Conservation (phyloP, 2,888 invertebrate species). For the Eudasyphora cyanicolor region DNA sequence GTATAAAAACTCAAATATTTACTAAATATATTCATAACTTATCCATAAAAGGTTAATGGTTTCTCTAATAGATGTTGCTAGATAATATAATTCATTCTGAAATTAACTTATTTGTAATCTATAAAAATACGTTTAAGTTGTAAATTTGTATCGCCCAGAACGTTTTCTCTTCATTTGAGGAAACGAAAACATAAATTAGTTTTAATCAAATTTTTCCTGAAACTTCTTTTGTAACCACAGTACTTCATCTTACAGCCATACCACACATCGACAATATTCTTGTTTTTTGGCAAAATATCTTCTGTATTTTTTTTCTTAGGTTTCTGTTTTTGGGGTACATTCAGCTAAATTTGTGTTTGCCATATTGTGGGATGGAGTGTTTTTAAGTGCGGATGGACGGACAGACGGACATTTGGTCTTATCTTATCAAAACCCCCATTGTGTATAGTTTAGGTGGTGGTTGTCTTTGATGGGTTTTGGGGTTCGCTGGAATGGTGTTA, state of each 20-base stretch:
- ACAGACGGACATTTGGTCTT: conserved; percentile 19
- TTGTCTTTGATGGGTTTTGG: neutral
- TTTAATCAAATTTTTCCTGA: too few species aligned
- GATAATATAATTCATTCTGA: too few species aligned
- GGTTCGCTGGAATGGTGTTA: conserved; percentile 5
- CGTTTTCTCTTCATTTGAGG: too few species aligned
- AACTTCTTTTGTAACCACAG: too few species aligned
- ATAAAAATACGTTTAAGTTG: too few species aligned
- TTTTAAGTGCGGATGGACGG: neutral
- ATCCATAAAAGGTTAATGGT: too few species aligned
- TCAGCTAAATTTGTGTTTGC: neutral
- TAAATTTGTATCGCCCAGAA: too few species aligned
- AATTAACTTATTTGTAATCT: too few species aligned
- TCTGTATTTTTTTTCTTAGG: neutral
- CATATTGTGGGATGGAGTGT: neutral
- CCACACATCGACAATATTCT: neutral
- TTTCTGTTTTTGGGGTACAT: neutral
- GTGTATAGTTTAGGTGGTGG: neutral
- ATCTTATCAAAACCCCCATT: conserved; percentile 60
- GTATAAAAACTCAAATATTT: too few species aligned
- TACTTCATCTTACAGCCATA: neutral
- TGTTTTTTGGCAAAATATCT: conserved; percentile 13
- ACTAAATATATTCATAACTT: too few species aligned
- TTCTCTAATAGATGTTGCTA: too few species aligned
- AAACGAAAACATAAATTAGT: too few species aligned